A percentile compares a stretch with the other conserved stretches of the same genome.
These are phyloP conservation scores for Porites rus DNA, from an alignment of 92 coral and sea anemone species.

Conservation along the genomic window DNA sequence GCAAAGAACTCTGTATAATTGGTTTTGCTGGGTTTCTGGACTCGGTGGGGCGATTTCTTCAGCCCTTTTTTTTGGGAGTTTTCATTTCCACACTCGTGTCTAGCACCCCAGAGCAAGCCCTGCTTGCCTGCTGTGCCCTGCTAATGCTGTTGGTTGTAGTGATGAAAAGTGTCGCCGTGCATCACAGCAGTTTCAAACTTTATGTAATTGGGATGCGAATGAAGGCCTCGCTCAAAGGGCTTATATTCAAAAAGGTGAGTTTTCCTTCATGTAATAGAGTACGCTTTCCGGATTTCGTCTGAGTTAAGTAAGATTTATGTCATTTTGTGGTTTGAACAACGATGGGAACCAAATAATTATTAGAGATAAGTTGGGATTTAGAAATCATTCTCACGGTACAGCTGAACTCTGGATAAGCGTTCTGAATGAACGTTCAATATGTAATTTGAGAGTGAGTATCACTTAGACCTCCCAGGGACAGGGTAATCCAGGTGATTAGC, in stretches of 20 bases:
- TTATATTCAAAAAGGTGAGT: slow-evolving; percentile 49
- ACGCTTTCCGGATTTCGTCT: no score
- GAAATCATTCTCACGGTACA: no score
- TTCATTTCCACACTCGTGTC: slow-evolving; percentile 32
- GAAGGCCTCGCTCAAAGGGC: slow-evolving; percentile 51
- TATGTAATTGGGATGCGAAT: slow-evolving; percentile 52
- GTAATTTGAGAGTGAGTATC: no score
- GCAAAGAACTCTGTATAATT: slow-evolving; percentile 34
- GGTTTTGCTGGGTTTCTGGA: slow-evolving; percentile 34
- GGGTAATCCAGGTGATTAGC: no score
- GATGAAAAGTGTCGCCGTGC: slow-evolving; percentile 49
- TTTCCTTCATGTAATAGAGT: no score
- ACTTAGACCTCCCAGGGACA: no score
- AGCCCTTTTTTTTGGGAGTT: slow-evolving; percentile 38
- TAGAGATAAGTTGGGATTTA: no score
- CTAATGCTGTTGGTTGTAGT: slow-evolving; percentile 28
- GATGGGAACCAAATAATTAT: no score
- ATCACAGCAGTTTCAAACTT: slow-evolving; percentile 46
- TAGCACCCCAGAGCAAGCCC: slow-evolving; percentile 3
- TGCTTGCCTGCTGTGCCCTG: slow-evolving; percentile 32
- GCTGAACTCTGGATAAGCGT: no score
- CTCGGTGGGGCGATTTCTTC: slow-evolving; percentile 53
- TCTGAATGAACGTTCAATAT: no score
- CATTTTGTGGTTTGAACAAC: no score
- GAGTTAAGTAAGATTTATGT: no score